phyloP scores from a whole-genome alignment of 2,888 invertebrate species.

The Oscheius sp. region DNA sequence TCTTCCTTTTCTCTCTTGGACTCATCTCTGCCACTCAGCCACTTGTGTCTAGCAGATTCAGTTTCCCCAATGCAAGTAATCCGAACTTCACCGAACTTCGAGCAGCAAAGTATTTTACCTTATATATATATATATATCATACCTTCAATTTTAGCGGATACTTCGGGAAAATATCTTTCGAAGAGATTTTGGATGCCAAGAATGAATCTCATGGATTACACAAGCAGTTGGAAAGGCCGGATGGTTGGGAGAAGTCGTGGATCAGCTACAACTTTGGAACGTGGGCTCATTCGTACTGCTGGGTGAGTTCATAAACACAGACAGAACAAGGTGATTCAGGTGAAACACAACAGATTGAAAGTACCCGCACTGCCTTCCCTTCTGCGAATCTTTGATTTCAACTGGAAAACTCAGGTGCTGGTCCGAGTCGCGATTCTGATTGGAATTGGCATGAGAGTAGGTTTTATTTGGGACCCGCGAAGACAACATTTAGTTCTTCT shows the following conservation, averaged over 20 bases:
- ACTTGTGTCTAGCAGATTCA: no score
- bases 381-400: constrained; percentile 12
- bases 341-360: constrained; percentile 2
- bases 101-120: no score
- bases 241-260: neutral
- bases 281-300: constrained; percentile 9
- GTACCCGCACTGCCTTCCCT: constrained; percentile 1
- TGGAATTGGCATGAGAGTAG: neutral
- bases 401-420: neutral
- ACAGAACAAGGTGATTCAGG: neutral
- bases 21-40: no score
- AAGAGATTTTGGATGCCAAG: neutral
- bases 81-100: no score
- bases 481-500: constrained; percentile 10
- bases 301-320: neutral
- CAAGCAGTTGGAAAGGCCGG: neutral
- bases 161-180: neutral
- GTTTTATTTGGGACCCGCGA: neutral
- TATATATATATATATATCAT: no score
- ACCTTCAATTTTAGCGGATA: neutral
- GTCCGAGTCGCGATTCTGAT: neutral
- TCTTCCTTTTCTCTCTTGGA: no score
- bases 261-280: constrained; percentile 12
- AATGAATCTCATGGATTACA: neutral
- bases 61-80: no score